Conservation (phyloP, 2,797 vertebrate species). For the Mionectes olivaceus region DNA sequence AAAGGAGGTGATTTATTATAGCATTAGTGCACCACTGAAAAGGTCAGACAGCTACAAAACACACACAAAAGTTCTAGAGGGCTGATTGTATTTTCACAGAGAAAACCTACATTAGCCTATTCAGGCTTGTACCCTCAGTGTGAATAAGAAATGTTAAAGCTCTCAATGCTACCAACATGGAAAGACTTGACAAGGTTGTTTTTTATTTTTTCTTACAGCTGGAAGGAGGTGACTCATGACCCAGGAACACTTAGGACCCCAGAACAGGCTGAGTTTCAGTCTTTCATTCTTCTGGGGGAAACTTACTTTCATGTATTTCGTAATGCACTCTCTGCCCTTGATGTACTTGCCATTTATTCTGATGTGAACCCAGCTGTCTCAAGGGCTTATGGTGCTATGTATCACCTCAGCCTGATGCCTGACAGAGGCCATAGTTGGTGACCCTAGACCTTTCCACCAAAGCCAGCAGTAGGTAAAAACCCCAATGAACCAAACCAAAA, state of each 20-base stretch:
- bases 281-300: not conserved
- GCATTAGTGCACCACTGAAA: not conserved
- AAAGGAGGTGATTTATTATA: slow-evolving; percentile 45
- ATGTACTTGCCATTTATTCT: not conserved
- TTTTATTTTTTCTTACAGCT: not conserved
- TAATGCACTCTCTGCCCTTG: not conserved
- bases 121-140: not conserved
- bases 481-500: not conserved
- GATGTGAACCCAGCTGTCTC: not conserved
- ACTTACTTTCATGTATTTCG: not conserved
- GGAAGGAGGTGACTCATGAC: not conserved
- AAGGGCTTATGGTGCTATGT: not conserved
- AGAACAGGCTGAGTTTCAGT: not conserved
- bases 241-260: not conserved
- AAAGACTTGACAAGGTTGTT: not conserved
- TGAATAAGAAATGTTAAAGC: not conserved
- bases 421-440: not conserved
- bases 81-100: not conserved
- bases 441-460: not conserved
- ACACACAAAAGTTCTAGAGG: not conserved
- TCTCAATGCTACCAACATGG: not conserved
- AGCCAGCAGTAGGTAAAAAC: not conserved
- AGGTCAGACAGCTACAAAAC: slow-evolving; percentile 49
- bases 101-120: not conserved
- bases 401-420: not conserved